phyloP scores from a whole-genome alignment of 2,113 vertebrate genomes.

The Cryptotis parvus region DNA sequence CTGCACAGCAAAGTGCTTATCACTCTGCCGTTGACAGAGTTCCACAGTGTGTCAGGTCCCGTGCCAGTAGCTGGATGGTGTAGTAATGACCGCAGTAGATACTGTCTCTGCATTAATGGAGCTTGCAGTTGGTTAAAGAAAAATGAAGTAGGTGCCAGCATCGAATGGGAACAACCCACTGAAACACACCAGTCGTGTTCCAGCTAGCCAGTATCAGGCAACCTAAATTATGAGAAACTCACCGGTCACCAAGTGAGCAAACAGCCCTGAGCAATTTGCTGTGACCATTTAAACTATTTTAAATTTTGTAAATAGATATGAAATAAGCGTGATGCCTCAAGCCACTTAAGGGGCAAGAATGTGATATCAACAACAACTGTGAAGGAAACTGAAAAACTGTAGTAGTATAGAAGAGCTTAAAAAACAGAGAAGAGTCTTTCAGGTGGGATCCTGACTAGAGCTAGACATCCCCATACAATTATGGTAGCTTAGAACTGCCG shows the following conservation, averaged over 20 bases:
- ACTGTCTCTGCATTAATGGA: neutral
- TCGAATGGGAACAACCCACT: neutral
- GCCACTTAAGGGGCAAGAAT: slow-evolving; percentile 14
- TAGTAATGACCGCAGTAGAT: neutral
- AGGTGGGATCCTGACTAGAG: neutral
- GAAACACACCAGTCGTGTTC: neutral
- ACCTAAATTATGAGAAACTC: neutral
- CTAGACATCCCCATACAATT: neutral
- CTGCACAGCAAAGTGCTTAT: neutral
- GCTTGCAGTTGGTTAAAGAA: slow-evolving; percentile 22
- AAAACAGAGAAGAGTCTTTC: neutral
- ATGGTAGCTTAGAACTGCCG: neutral
- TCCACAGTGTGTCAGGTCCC: neutral
- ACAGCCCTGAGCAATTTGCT: neutral
- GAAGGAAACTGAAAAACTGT: neutral
- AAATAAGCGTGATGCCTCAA: neutral
- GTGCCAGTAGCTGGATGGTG: neutral
- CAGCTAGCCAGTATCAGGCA: neutral
- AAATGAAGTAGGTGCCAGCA: neutral
- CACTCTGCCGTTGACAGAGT: neutral
- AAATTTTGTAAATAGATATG: neutral
- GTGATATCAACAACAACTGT: neutral
- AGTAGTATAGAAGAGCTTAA: neutral
- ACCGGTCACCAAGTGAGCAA: neutral
- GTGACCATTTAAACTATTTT: neutral